Conservation (phyloP, 1,140 invertebrate genomes). For the Halictus rubicundus region DNA sequence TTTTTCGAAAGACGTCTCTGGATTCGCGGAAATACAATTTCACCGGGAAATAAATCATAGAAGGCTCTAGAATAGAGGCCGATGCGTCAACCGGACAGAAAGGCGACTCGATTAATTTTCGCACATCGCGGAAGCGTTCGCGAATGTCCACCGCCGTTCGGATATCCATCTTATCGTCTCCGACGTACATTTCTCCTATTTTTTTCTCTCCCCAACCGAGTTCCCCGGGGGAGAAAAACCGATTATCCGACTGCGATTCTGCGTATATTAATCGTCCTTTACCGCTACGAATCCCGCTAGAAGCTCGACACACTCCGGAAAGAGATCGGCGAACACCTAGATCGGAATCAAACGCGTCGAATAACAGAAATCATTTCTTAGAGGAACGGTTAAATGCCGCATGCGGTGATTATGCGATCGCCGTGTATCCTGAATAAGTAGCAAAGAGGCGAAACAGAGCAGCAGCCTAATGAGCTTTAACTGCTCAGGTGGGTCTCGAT, state of each 20-base stretch:
- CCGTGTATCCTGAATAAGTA: no score
- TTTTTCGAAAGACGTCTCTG: no score
- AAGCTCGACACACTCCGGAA: slow-evolving; percentile 21
- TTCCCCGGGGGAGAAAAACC: slow-evolving; percentile 24
- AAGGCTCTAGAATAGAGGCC: not conserved
- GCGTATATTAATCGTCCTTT: slow-evolving; percentile 49
- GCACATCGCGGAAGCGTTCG: no score
- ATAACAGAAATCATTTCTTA: slow-evolving; percentile 42
- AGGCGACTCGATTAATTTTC: slow-evolving; percentile 8
- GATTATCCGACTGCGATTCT: slow-evolving; percentile 24
- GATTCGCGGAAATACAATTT: not conserved
- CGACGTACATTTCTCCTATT: not conserved
- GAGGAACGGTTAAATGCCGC: slow-evolving; percentile 15
- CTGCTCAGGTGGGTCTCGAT: no score
- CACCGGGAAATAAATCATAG: slow-evolving; percentile 7
- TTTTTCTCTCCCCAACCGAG: slow-evolving; percentile 1
- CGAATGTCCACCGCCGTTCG: not conserved
- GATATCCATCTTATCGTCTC: slow-evolving; percentile 15
- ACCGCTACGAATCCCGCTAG: slow-evolving; percentile 48
- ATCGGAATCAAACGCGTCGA: slow-evolving; percentile 38
- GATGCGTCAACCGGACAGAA: not conserved
- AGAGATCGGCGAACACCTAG: slow-evolving; percentile 23
- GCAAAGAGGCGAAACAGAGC: no score
- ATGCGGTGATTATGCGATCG: slow-evolving; percentile 7
- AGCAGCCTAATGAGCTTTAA: no score